phyloP scores from a whole-genome alignment of 2,113 vertebrate genomes.

The Prolemur simus region DNA sequence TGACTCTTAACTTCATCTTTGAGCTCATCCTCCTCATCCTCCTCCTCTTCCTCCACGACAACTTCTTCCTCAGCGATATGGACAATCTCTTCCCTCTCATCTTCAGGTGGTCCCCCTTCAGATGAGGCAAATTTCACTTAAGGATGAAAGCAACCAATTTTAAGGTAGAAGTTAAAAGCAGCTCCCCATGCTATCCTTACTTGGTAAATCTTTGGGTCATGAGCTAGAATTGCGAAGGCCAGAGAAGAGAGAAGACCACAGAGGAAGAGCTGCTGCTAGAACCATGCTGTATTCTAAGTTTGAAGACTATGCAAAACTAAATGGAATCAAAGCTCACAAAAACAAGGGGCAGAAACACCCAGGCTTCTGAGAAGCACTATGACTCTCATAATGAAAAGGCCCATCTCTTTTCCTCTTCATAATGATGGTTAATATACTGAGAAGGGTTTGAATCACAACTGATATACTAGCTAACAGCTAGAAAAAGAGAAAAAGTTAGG shows the following conservation, averaged over 20 bases:
- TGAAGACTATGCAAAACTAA: background rate
- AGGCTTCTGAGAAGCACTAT: background rate
- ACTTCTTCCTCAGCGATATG: slow-evolving; percentile 46
- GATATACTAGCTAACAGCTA: background rate
- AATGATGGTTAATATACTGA: background rate
- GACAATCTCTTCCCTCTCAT: slow-evolving; percentile 48
- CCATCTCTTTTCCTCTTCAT: background rate
- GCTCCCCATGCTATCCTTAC: background rate
- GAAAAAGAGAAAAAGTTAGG: background rate
- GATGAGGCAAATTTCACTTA: slow-evolving; percentile 70
- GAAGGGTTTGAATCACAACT: background rate
- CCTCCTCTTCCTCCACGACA: slow-evolving; percentile 68
- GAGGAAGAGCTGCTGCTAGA: background rate
- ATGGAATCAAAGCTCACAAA: background rate
- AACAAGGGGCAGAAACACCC: background rate
- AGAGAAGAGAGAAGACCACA: background rate
- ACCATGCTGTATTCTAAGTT: background rate
- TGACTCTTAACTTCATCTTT: slow-evolving; percentile 93
- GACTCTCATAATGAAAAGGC: background rate
- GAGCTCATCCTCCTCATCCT: slow-evolving; percentile 82
- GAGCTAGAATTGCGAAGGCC: background rate
- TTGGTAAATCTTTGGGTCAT: background rate
- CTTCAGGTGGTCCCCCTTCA: slow-evolving; percentile 49
- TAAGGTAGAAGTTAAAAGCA: background rate
- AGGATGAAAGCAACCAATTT: slow-evolving; percentile 39